Evolutionary conservation across 1,140 invertebrate genomes (phyloP).

Genomic region (Drosophila sproati): DNA sequence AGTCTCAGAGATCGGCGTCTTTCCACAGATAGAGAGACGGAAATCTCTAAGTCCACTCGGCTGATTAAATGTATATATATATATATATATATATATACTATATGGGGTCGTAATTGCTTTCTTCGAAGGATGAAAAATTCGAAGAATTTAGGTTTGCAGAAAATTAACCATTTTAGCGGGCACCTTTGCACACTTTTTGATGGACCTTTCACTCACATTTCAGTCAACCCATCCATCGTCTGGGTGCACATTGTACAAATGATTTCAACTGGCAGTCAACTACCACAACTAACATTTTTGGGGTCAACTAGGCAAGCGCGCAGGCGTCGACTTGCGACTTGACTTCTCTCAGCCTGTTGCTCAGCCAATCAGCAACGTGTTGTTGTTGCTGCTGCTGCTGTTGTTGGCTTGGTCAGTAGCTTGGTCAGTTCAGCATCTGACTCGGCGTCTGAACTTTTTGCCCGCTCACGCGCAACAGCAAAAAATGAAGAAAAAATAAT

Average conservation of each 20-base stretch:
- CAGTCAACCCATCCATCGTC: not conserved
- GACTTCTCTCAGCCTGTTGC: not conserved
- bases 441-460: constrained; percentile 46
- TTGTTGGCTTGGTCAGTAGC: constrained; percentile 10
- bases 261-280: constrained; percentile 26
- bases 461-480: constrained; percentile 52
- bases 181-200: constrained; percentile 5
- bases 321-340: constrained; percentile 38
- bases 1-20: too few relatives aligned
- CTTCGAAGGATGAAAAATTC: not conserved
- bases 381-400: constrained; percentile 16
- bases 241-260: constrained; percentile 30
- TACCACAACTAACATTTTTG: constrained; percentile 28
- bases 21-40: too few relatives aligned
- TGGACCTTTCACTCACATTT: constrained; percentile 35
- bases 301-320: constrained; percentile 29
- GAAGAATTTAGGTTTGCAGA: not conserved
- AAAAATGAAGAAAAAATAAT: constrained; percentile 4
- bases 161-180: not conserved
- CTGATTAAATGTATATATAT: too few relatives aligned
- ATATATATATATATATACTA: too few relatives aligned
- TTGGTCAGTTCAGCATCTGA: constrained; percentile 56
- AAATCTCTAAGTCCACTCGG: too few relatives aligned
- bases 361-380: constrained; percentile 22
- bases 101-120: too few relatives aligned